Base-by-base conservation (phyloP, 2,797 vertebrate species). In the Taeniopygia guttata region DNA sequence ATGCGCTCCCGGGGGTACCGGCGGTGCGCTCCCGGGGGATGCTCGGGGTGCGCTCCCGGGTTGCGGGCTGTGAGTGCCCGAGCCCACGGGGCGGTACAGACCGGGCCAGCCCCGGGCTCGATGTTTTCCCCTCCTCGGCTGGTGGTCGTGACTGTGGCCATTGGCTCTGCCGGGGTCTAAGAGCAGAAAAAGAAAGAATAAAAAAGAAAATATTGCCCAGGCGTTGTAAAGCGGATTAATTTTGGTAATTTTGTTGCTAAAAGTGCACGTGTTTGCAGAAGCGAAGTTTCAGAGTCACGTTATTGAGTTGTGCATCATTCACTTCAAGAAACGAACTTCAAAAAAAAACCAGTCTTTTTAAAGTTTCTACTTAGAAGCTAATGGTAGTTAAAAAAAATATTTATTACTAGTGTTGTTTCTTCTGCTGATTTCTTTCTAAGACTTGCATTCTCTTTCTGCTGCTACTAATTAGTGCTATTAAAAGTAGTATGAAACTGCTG, bases 241-340 rank as follows among this genome's bases (percentile, higher is more conserved):
- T 77, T 9, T 2, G 19, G 9, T 40, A 6, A 16, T 52, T 80
- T 5, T 19, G 5, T 6, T 13, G 10, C 1, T 32, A 1, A 18
- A 25, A 34, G 10, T 1, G 7, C 4, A 0, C 2, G 0, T 12
- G 0, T 15, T 34, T 27, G n/a, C 14, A 9, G 21, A 17, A n/a
- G 2, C 0, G 1, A 21, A 5, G 17, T 36, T 42, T 30, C 51
- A 8, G 30, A 5, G 7, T 59, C 18, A 1, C 1, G 0, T n/a
- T 36, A 0, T 5, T 15, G 32, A 42, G 2, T 34, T 52, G 19
- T 3, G 1, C 1, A 0, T 10, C 8, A 0, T 45, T 40, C 7
- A 9, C 23, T 42, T 62, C 11, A 16, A 7, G 25, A 29, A 36
- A 2, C 4, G 32, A 21, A 23, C 2, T 10, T n/a, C 8, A 11